Evolutionary conservation across 2,113 vertebrate genomes (phyloP), one percentile per base, ranked within the genome.

Genomic region (Talpa occidentalis): DNA sequence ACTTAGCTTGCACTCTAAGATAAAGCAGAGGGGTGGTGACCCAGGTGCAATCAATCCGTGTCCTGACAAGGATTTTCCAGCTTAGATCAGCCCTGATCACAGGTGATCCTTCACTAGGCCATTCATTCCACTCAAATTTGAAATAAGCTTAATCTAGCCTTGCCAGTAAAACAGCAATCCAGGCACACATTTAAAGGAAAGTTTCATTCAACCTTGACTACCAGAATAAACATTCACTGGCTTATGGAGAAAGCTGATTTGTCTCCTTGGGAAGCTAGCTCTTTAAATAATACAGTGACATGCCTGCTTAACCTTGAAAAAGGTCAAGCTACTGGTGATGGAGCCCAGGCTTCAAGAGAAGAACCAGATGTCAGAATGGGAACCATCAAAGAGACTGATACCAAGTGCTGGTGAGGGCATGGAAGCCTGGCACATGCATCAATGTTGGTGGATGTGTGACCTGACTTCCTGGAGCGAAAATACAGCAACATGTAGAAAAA

Each of bases 1-100:
- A 72, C 37, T 80, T 79, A 92, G 24, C 77, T 90, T 79, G 40
- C 87, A 59, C 81, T 88, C 70, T 88, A 82, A 93, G 56, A 62
- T 49, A 76, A 95, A 52, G 82, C 69, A 47, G 80, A 88, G 15
- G 28, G 11, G 3, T 10, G 16, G 35, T n/a, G 37, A 60, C 59
- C 37, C 22, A n/a, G n/a, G 15, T 49, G 9, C 12, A 26, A 24
- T 0, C 72, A 40, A 66, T 17, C 6, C 1, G 32, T 26, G 32
- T 52, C 62, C 62, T 91, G 76, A 80, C 70, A 4, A 28, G 76
- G 60, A 54, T 90, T 81, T 90, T 77, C 93, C 83, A 85, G 19
- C 42, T 44, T 66, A 80, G 11, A 24, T 67, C 32, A 19, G 60
- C 54, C 35, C 42, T 81, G 35, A 54, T 16, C 21, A 32, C 80